Evolutionary conservation across 2,113 vertebrate species (phyloP), one percentile per base, ranked within the genome.

Genomic region (Alligator sinensis): DNA sequence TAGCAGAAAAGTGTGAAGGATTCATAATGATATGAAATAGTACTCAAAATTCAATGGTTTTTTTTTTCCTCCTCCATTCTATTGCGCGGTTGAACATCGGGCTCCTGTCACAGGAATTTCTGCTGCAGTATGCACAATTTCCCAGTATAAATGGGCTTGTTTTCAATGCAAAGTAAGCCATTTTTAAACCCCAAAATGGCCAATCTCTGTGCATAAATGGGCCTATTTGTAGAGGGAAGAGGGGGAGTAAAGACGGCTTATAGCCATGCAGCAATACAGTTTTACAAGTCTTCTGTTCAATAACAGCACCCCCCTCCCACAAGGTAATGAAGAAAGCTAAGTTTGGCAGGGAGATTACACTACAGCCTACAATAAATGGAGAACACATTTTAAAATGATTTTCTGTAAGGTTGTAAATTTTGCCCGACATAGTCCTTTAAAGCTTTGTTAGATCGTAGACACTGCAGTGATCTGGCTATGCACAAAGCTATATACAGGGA

Each of bases 251-350:
- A 88, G 70, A 93, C 34, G 59, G n/a, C 66, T 92, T 87, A 82
- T 61, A 95, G 93, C 84, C 87, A 80, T 72, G 62, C 84, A 88
- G 62, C 88, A 91, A 93, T 89, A 93, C 92, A 64, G 27, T 80
- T 82, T 88, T 92, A 24, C 88, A 80, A 84, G 66, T 92, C 95
- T 91, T 94, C 80, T 22, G 3, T 86, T 57, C 59, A 84, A 89
- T 89, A 93, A 82, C 82, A 93, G 84, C 5, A 57, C 74, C 70
- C 91, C 92, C 54, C 70, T 91, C 91, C 93, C 94, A 66, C 27
- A 87, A 95, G 96, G 86, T 93, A 91, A 91, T 95, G 87, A 88
- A 91, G 17, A 90, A 94, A 95, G n/a, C 90, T 94, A 18, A 25
- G 70, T 55, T 66, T 34, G 85, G 5, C 17, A 74, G 25, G 75